Conservation (phyloP, 2,888 invertebrate species). For the Ptilodon capucinus region DNA sequence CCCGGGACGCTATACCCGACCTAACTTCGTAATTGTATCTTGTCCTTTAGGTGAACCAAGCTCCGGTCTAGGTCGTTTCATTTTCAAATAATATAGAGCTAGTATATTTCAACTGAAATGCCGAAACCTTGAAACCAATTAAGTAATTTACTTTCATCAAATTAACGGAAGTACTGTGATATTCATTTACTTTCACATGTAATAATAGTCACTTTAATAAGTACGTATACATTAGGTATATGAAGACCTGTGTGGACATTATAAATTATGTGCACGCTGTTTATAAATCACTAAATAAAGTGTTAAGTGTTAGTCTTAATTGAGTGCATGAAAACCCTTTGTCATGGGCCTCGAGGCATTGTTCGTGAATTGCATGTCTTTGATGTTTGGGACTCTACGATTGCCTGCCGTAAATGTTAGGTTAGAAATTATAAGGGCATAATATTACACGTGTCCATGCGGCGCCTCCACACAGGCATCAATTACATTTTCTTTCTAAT, state of each 20-base stretch:
- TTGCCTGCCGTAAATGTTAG: constrained; percentile 42
- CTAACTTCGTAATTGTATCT: constrained; percentile 45
- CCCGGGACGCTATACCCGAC: no score
- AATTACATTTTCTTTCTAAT: no score
- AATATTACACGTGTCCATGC: constrained; percentile 24
- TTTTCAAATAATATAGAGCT: constrained; percentile 55
- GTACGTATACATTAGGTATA: constrained; percentile 25
- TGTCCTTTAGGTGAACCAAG: constrained; percentile 58
- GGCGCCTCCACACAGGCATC: constrained; percentile 58
- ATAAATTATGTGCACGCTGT: constrained; percentile 47
- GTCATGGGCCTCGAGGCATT: neutral
- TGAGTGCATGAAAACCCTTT: neutral
- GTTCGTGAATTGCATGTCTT: neutral
- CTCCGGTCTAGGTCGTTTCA: constrained; percentile 61
- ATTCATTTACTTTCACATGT: constrained; percentile 66
- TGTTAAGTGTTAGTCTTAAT: no score
- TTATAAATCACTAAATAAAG: constrained; percentile 40
- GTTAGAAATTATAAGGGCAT: constrained; percentile 38
- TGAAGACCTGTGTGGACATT: constrained; percentile 57
- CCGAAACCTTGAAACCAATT: constrained; percentile 36
- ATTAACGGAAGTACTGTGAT: constrained; percentile 74
- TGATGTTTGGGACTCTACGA: constrained; percentile 25
- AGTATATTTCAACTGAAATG: constrained; percentile 36
- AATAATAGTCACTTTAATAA: constrained; percentile 36
- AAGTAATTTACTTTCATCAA: constrained; percentile 47